Evolutionary conservation across 1,140 invertebrate species (phyloP), one percentile per base, ranked within the genome.

Genomic region (Bombyx mandarina): DNA sequence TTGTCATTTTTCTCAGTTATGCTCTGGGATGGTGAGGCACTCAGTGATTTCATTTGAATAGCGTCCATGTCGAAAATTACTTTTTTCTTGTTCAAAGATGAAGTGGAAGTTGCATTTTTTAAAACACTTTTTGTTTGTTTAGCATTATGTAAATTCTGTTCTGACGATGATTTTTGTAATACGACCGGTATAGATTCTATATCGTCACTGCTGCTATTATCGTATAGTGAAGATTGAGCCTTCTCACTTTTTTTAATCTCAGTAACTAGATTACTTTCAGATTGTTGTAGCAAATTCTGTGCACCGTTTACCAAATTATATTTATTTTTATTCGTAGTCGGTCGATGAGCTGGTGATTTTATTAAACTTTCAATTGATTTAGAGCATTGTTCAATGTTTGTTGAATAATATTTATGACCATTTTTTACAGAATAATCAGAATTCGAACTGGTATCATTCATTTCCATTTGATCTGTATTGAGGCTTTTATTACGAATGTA

Each of bases 11-110:
- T 84, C 6, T 79, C 79, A 53, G 79, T 82, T 44, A 76, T 67
- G 62, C 79, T 84, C 53, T 80, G 75, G 22, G 88, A 82, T 18
- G 83, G 82, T 10, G 85, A 82, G 53, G 79, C 83, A 60, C 84
- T 88, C 10, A 88, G 60, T 44, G 82, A 88, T 56, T 84, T 88
- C 71, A 87, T 88, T 74, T 88, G 80, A 69, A 88, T 89, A 18
- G 88, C 83, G 57, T 90, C 86, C 67, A 92, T 81, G 75, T 91
- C 89, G 64, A 92, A 92, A 45, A 90, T 64, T 2, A 92, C 90
- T 79, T 89, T 91, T 62, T 92, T 92, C 54, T 91, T 92, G 42
- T 88, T 79, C 26, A 89, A 73, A 43, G 79, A 89, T 43, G 85
- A 83, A 7, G 77, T 81, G 4, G 90, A 90, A 46, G 77, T 80